phyloP scores from a whole-genome alignment of 2,113 vertebrate genomes.

The Myiopsitta monachus region DNA sequence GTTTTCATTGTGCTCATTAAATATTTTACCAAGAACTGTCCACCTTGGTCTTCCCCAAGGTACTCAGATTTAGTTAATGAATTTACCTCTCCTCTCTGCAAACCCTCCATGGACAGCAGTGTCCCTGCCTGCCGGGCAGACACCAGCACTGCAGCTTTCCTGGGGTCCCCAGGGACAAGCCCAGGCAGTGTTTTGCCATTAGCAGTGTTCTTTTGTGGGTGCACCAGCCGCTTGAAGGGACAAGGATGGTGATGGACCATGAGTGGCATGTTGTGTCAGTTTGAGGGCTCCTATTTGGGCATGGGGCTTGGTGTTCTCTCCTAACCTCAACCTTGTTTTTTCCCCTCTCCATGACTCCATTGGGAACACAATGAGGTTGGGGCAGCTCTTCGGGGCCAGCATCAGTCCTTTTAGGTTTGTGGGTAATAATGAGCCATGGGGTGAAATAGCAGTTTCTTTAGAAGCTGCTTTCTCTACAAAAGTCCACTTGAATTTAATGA shows the following conservation, averaged over 20 bases:
- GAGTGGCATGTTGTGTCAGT: not conserved
- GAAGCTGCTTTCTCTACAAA: not conserved
- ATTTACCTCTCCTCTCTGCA: not conserved
- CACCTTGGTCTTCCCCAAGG: not conserved
- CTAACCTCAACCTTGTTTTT: not conserved
- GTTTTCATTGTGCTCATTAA: not conserved
- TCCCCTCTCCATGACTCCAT: not conserved
- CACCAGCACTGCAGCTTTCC: not conserved
- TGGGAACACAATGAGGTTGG: fast-evolving
- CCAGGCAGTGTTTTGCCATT: fast-evolving
- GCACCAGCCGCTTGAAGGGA: fast-evolving
- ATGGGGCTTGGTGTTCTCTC: not conserved
- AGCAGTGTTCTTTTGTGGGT: not conserved
- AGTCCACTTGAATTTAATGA: slow-evolving; percentile 11
- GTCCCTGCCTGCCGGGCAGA: fast-evolving
- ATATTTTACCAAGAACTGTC: not conserved
- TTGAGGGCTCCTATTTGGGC: fast-evolving
- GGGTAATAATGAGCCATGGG: not conserved
- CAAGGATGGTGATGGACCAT: fast-evolving
- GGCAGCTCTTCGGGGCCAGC: not conserved
- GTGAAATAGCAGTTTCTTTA: not conserved
- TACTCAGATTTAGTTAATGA: not conserved
- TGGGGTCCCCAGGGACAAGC: fast-evolving
- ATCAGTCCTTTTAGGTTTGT: not conserved
- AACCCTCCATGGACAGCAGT: not conserved